phyloP scores from a whole-genome alignment of 1,140 invertebrate species.

The Zaprionus kolodkinae region DNA sequence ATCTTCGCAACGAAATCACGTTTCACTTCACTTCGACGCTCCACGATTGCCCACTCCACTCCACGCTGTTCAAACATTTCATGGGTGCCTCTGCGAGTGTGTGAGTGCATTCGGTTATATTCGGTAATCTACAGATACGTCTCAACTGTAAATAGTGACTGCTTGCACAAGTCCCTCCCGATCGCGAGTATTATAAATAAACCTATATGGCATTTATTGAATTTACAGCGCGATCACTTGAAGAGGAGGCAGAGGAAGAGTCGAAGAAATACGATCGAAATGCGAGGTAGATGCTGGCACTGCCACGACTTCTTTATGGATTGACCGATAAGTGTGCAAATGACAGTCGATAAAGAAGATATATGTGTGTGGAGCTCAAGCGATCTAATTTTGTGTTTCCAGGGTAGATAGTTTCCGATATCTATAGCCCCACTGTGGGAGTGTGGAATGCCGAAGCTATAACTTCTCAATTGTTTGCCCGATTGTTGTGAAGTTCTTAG shows the following conservation, averaged over 20 bases:
- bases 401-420: neutral
- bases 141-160: slow-evolving; percentile 13
- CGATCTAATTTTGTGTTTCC: neutral
- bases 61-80: slow-evolving; percentile 3
- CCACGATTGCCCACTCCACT: slow-evolving; percentile 14
- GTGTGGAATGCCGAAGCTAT: neutral
- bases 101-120: neutral
- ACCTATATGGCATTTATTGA: neutral
- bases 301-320: neutral
- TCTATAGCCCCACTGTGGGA: neutral
- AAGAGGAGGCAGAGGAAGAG: neutral
- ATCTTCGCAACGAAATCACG: slow-evolving; percentile 20
- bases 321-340: neutral
- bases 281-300: neutral
- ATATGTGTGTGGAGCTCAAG: neutral
- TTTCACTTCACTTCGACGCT: slow-evolving; percentile 16
- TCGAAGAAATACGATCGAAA: neutral
- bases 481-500: neutral
- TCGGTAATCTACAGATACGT: slow-evolving; percentile 18
- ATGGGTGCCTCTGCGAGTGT: neutral
- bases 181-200: slow-evolving; percentile 3
- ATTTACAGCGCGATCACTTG: slow-evolving; percentile 3
- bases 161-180: neutral
- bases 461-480: neutral
- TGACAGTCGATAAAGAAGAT: neutral